Evolutionary conservation across 2,113 vertebrate species (phyloP).

Genomic region (Pluvianellus socialis): DNA sequence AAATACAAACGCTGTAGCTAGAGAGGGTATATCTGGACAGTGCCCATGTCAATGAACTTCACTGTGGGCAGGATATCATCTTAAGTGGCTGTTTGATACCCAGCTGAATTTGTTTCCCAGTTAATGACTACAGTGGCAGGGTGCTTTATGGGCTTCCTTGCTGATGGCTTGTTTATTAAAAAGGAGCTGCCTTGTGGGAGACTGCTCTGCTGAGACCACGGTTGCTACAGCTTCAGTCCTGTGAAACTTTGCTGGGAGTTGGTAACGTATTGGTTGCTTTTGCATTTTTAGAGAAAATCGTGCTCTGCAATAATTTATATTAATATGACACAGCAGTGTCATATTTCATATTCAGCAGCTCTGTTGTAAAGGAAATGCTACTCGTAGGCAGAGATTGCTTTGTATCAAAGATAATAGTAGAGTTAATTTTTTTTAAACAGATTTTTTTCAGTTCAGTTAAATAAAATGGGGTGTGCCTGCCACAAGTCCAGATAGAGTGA

Average conservation of each 20-base stretch:
- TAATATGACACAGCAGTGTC: not conserved
- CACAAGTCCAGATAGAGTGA: not conserved
- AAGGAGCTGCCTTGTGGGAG: conserved; percentile 77
- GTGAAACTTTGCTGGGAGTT: conserved; percentile 66
- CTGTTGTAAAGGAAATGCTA: not conserved
- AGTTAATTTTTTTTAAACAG: not conserved
- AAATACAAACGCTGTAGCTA: not conserved
- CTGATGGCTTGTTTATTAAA: conserved; percentile 76
- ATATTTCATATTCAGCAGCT: not conserved
- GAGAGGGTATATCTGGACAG: not conserved
- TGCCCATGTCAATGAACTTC: not conserved
- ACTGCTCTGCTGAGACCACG: conserved; percentile 67
- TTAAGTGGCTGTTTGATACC: not conserved
- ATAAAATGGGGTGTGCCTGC: not conserved
- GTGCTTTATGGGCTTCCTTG: conserved; percentile 8
- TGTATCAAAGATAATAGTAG: not conserved
- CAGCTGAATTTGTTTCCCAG: conserved; percentile 3
- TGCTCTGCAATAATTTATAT: not conserved
- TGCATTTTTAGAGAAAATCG: conserved; percentile 17
- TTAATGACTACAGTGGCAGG: not conserved
- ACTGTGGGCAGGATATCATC: not conserved
- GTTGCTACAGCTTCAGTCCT: conserved; percentile 79
- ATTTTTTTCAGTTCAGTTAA: not conserved
- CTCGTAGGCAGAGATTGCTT: not conserved
- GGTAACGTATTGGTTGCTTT: conserved; percentile 60